Evolutionary conservation across 2,888 invertebrate genomes (phyloP).

Genomic region (Drosophila hamatofila): DNA sequence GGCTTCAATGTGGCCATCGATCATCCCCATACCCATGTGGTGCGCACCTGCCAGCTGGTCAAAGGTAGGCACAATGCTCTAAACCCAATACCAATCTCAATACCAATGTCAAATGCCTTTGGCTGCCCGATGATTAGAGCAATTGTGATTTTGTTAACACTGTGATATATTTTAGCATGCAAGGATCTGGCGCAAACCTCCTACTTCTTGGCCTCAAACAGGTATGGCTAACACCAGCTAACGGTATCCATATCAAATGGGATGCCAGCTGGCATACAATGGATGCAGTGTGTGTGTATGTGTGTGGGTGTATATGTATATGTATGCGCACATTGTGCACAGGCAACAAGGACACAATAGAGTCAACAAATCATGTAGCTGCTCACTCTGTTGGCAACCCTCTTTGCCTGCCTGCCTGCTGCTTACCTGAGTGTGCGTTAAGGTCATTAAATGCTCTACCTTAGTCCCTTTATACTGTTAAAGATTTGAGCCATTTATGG

Average conservation of each 20-base stretch:
- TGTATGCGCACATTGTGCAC: slow-evolving; percentile 6
- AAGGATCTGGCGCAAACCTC: slow-evolving; percentile 99
- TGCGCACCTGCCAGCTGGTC: slow-evolving; percentile 97
- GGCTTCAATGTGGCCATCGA: slow-evolving; percentile 99
- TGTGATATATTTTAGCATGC: slow-evolving; percentile 88
- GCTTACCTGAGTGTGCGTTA: slow-evolving; percentile 25
- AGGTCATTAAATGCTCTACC: not conserved
- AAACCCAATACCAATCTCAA: not conserved
- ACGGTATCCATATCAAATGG: slow-evolving; percentile 8
- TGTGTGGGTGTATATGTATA: not conserved
- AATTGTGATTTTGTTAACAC: slow-evolving; percentile 62
- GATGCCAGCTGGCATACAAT: slow-evolving; percentile 3
- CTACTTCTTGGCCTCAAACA: slow-evolving; percentile 99
- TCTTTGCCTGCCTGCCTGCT: not conserved
- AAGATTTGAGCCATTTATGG: slow-evolving; percentile 18
- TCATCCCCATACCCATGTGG: slow-evolving; percentile 98
- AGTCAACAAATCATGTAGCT: slow-evolving; percentile 17
- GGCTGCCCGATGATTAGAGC: slow-evolving; percentile 25
- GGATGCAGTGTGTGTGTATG: slow-evolving; percentile 8
- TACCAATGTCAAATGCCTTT: slow-evolving; percentile 23
- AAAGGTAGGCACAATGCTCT: slow-evolving; percentile 88
- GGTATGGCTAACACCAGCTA: slow-evolving; percentile 86
- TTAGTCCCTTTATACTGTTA: not conserved
- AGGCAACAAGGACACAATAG: slow-evolving; percentile 11
- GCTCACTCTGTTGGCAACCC: not conserved